Base-by-base conservation (phyloP, 2,888 invertebrate species). In the Hyalella azteca region DNA sequence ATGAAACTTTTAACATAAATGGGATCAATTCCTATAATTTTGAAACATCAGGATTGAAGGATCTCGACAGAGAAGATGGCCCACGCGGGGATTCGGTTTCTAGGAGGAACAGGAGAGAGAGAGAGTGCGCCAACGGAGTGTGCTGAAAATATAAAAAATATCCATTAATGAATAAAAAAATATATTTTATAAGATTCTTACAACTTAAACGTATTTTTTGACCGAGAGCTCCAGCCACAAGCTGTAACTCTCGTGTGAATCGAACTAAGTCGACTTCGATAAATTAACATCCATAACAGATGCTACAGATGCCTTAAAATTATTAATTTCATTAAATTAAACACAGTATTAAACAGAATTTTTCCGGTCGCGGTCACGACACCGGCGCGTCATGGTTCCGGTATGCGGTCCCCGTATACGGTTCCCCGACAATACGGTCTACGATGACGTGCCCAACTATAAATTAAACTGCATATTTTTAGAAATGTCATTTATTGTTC, bases 71-170 rank as follows among this genome's bases (percentile, higher is more conserved):
- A 22, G 29, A 54, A 54, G 9, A 22, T 9, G 4, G 15, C 54
- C 15, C 49, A 19, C 49, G 29, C 54, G 22, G 4, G 29, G 54
- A 54, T 29, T 54, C 29, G 4, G 54, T 9, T 54, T 29, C 4
- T n/a, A 54, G n/a, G 54, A 54, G 54, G 54, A 54, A 29, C 26
- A 13, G 54, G 54, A 54, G 54, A 54, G 22, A n/a, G n/a, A 54
- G 54, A 49, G 49, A 54, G 54, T 54, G 54, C 54, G 29, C 22
- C 54, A 54, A 26, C 54, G 54, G 54, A 54, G 54, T 54, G 54
- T 54, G 54, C 54, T 54, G 54, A n/a, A 29, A 54, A 54, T 13
- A 54, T 22, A 22, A 54, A 11, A 13, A 54, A 4, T 3, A 22
- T 54, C 29, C 54, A 54, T 54, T 54, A 54, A 22, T 54, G 2